Evolutionary conservation across 1,140 invertebrate genomes (phyloP), one percentile per base, ranked within the genome.

Genomic region (Drosophila lini): DNA sequence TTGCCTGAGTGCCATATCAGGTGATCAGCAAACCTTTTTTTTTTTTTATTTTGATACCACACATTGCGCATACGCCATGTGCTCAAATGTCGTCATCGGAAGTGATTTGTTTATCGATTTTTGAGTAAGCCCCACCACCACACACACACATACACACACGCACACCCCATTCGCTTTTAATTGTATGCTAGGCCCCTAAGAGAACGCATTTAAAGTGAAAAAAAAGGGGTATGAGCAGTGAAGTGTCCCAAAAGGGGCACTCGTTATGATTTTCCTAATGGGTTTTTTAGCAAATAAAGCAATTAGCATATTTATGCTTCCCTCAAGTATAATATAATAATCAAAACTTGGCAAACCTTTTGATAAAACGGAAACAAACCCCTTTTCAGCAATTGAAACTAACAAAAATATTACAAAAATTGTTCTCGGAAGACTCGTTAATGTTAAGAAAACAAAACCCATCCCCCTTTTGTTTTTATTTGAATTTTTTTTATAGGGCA

Each of bases 41-140:
- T 19, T 19, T 19, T 19, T 19, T n/a, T n/a, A n/a, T n/a, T 19
- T 13, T 40, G 57, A 67, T 79, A 63, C 36, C 71, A 47, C 41
- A 48, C 28, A 77, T 81, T 81, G 74, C 80, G 55, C 68, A 81
- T 81, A 81, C 80, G 81, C 81, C 81, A 84, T 84, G 81, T 85
- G 81, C 48, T 62, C 64, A 70, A 47, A 70, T 85, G 78, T 67
- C 81, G 78, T 81, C 83, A 82, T 80, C 59, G 83, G 76, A 88
- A 86, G 68, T 74, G 68, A 80, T 80, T 88, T 83, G 68, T 74
- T 86, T 88, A 86, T 74, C 83, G 80, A 67, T 56, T 52, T 32
- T 42, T 15, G 28, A 41, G 28, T 32, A 11, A 40, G 9, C 44
- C 40, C 36, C 48, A 47, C 9, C 25, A 19, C 19, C 19, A 19